These are phyloP conservation scores for Lottia gigantea DNA, from an alignment of 2,888 invertebrate species.

Conservation along the genomic window DNA sequence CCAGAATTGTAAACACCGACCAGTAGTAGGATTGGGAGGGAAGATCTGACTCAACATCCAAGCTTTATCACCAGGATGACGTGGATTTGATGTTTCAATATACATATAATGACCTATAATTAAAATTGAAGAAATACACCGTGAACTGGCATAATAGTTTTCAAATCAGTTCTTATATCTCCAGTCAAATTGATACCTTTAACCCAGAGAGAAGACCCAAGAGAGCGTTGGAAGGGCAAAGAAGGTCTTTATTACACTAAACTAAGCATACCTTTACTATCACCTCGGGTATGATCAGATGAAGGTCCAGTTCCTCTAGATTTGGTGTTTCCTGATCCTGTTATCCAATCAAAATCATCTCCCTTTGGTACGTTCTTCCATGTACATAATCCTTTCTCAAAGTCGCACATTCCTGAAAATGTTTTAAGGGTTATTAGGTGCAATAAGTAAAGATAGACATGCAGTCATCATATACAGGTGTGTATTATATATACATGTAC, in stretches of 20 bases:
- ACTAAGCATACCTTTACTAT: conserved; percentile 27
- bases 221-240: no score
- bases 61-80: conserved; percentile 44
- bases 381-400: conserved; percentile 54
- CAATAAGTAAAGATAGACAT: background rate
- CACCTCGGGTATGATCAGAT: conserved; percentile 51
- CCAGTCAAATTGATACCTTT: no score
- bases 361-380: conserved; percentile 48
- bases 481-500: no score
- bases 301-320: conserved; percentile 47
- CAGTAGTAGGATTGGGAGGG: conserved; percentile 26
- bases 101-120: conserved; percentile 56
- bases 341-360: conserved; percentile 58
- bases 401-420: conserved; percentile 51
- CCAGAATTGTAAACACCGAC: conserved; percentile 55
- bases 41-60: conserved; percentile 47
- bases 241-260: no score
- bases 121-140: background rate
- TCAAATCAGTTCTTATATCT: no score
- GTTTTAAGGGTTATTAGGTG: background rate
- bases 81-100: conserved; percentile 51
- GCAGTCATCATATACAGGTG: no score
- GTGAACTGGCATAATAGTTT: no score
- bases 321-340: conserved; percentile 39
- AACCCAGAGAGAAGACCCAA: no score